A percentile compares a stretch with the other conserved stretches of the same genome.
These are phyloP conservation scores for Sitodiplosis mosellana DNA, from an alignment of 1,140 invertebrate genomes.

Conservation along the genomic window DNA sequence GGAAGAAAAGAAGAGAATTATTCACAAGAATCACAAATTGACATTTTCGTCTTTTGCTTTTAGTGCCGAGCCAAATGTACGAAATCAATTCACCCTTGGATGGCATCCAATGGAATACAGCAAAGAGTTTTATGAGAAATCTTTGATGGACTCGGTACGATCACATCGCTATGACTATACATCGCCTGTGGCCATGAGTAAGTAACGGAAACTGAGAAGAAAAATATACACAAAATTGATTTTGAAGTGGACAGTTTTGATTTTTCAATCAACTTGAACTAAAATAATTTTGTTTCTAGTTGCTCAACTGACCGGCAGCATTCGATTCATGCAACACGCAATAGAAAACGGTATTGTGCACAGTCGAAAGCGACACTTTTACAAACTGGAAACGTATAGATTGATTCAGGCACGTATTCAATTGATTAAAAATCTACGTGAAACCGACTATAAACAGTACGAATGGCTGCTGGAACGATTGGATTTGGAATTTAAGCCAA, in stretches of 20 bases:
- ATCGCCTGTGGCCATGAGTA: slow-evolving; percentile 37
- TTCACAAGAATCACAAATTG: background rate
- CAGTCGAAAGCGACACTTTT: slow-evolving; percentile 5
- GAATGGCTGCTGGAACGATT: slow-evolving; percentile 72
- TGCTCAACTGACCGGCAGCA: slow-evolving; percentile 32
- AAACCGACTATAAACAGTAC: slow-evolving; percentile 63
- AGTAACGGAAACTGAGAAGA: too few relatives aligned
- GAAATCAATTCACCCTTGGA: slow-evolving; percentile 33
- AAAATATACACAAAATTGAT: too few relatives aligned
- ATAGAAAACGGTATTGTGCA: slow-evolving; percentile 31
- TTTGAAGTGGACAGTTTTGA: too few relatives aligned
- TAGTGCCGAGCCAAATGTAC: slow-evolving; percentile 34
- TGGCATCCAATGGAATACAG: slow-evolving; percentile 27
- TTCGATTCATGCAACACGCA: slow-evolving; percentile 32
- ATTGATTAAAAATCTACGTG: slow-evolving; percentile 42
- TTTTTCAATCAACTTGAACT: background rate
- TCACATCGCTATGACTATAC: slow-evolving; percentile 32
- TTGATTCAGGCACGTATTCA: slow-evolving; percentile 59
- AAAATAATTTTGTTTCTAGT: slow-evolving; percentile 23
- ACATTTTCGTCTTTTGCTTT: slow-evolving; percentile 6
- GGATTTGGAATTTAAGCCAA: slow-evolving; percentile 52
- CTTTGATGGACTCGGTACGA: slow-evolving; percentile 30
- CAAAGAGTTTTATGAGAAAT: slow-evolving; percentile 19
- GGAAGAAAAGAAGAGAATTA: background rate
- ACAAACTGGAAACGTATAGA: slow-evolving; percentile 33